Evolutionary conservation across 2,888 invertebrate species (phyloP).

Genomic region (Andrena marginata): DNA sequence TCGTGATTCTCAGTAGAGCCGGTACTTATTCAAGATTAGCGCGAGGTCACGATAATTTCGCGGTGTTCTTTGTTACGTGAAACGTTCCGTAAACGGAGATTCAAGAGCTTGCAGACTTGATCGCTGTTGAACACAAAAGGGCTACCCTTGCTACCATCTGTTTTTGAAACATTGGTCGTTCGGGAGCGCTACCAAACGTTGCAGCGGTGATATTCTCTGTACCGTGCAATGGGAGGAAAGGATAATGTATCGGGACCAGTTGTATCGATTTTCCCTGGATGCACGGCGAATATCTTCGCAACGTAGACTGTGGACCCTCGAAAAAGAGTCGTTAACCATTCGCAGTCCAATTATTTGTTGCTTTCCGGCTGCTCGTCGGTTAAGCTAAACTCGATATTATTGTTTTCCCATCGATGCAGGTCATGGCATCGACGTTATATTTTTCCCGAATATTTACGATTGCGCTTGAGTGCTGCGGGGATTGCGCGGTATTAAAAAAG

Average conservation of each 20-base stretch:
- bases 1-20: too few relatives aligned
- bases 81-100: neutral
- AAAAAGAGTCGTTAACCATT: constrained; percentile 19
- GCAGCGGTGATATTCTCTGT: constrained; percentile 36
- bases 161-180: constrained; percentile 36
- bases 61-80: too few relatives aligned
- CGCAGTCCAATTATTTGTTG: constrained; percentile 30
- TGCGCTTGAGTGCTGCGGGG: too few relatives aligned
- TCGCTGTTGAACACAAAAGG: neutral
- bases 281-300: constrained; percentile 19
- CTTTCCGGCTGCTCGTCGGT: neutral
- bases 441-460: neutral
- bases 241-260: constrained; percentile 47
- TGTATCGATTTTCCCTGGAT: constrained; percentile 51
- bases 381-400: neutral
- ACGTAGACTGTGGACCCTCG: neutral
- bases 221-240: constrained; percentile 28
- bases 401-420: neutral
- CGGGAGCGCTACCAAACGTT: constrained; percentile 43
- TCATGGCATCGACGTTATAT: neutral
- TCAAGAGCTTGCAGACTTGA: neutral
- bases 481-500: too few relatives aligned
- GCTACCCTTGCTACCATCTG: neutral
- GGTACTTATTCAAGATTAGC: too few relatives aligned
- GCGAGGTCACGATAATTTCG: too few relatives aligned